These are phyloP conservation scores for Anguilla japonica DNA, from an alignment of 2,113 vertebrate genomes.

Conservation along the genomic window DNA sequence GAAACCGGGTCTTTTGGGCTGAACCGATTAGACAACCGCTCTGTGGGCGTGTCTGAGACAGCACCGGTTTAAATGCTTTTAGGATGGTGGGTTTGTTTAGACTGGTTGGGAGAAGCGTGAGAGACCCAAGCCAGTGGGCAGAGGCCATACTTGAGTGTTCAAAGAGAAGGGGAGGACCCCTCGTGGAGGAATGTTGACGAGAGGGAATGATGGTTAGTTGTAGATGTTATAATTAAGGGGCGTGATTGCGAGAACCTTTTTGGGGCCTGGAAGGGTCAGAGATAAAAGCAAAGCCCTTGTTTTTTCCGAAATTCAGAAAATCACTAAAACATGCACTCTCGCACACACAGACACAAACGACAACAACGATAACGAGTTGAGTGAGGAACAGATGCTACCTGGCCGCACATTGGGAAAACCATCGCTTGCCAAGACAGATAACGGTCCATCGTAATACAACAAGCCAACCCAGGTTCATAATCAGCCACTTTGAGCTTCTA, in stretches of 20 bases:
- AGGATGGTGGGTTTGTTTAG: constrained; percentile 64
- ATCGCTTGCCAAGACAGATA: constrained; percentile 23
- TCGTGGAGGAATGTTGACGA: constrained; percentile 65
- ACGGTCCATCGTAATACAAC: constrained; percentile 29
- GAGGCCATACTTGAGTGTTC: constrained; percentile 67
- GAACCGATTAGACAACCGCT: not conserved
- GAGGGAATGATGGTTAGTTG: constrained; percentile 66
- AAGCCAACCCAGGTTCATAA: constrained; percentile 44
- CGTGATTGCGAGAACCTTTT: constrained; percentile 71
- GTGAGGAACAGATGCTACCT: constrained; percentile 37
- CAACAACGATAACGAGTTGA: not conserved
- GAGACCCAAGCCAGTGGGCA: constrained; percentile 67
- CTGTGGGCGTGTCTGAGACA: not conserved
- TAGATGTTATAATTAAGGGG: constrained; percentile 74
- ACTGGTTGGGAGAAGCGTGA: constrained; percentile 66
- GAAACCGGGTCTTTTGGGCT: not conserved
- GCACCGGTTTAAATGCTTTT: constrained; percentile 28
- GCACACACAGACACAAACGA: constrained; percentile 2
- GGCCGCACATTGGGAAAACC: constrained; percentile 17
- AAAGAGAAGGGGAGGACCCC: constrained; percentile 65
- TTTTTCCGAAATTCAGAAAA: constrained; percentile 45
- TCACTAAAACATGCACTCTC: constrained; percentile 22
- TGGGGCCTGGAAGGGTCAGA: constrained; percentile 62
- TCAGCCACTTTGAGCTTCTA: constrained; percentile 47
- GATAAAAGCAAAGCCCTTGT: constrained; percentile 59